These are phyloP conservation scores for Plagodis dolabraria DNA, from an alignment of 2,888 invertebrate species.

Conservation along the genomic window DNA sequence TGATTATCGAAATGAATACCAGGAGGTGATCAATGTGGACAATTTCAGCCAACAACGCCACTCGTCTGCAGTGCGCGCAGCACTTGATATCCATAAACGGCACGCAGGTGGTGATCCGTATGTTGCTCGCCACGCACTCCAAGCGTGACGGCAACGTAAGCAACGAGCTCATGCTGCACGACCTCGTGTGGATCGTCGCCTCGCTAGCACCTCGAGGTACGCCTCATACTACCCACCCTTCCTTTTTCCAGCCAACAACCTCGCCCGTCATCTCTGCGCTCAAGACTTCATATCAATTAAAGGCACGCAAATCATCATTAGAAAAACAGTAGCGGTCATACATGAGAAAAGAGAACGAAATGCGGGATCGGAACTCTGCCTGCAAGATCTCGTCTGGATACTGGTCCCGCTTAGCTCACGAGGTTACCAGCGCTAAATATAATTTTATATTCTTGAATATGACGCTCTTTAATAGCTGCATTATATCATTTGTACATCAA, in stretches of 20 bases:
- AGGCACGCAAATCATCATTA: conserved; percentile 80
- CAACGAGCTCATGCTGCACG: conserved; percentile 83
- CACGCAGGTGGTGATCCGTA: conserved; percentile 83
- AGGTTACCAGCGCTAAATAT: conserved; percentile 60
- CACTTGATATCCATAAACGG: conserved; percentile 83
- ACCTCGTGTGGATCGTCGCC: conserved; percentile 86
- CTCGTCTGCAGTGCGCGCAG: conserved; percentile 79
- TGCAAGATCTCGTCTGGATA: conserved; percentile 85
- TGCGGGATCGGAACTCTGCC: conserved; percentile 70
- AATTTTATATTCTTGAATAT: conserved; percentile 25
- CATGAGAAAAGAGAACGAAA: conserved; percentile 77
- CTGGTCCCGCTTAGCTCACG: conserved; percentile 80
- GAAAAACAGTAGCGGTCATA: conserved; percentile 71
- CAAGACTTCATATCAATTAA: conserved; percentile 77
- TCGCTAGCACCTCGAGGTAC: conserved; percentile 84
- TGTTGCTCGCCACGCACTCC: conserved; percentile 78
- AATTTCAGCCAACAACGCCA: conserved; percentile 81
- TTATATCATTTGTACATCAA: conserved; percentile 24
- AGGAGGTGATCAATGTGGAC: conserved; percentile 13
- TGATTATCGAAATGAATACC: conserved; percentile 4
- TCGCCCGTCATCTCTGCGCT: conserved; percentile 71
- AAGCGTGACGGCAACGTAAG: conserved; percentile 80
- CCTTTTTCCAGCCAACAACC: conserved; percentile 75
- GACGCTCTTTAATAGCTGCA: conserved; percentile 5
- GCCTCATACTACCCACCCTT: conserved; percentile 15